Evolutionary conservation across 2,113 vertebrate genomes (phyloP), one percentile per base, ranked within the genome.

Genomic region (Brachypodius melanocephalos): DNA sequence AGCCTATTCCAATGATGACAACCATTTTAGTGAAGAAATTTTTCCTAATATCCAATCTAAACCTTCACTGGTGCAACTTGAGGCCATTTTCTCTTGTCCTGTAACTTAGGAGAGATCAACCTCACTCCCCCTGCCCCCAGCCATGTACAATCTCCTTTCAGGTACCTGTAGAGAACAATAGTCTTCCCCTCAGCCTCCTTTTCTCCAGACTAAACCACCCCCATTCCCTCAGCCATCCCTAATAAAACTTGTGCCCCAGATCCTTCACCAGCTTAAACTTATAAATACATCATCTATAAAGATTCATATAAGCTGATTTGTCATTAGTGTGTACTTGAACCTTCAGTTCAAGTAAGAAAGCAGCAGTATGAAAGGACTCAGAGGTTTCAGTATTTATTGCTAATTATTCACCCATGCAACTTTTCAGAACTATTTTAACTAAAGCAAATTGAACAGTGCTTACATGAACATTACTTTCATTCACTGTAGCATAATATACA

Each of bases 361-460:
- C 11, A 79, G 46, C 46, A 73, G 11, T 8, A 57, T 15, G n/a
- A 84, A 87, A 63, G n/a, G 28, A 77, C 12, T 48, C 4, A 0
- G 34, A 28, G 48, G 24, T 68, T 90, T 51, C 38, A 22, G 22
- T 57, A 77, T 95, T 93, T 95, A 95, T 95, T 95, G 77, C 24
- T 80, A 83, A 40, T 83, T 24, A 29, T 58, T 89, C 2, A 2
- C 10, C 6, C 8, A 12, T 77, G 17, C 25, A 83, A 18, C 10
- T 21, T 77, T 90, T 48, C 46, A 22, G 12, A 80, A 42, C 40
- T 83, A 32, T 38, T 68, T 84, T 74, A 82, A 28, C 29, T 17
- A 62, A 31, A 69, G 14, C 40, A 85, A 91, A 57, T 2, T 68
- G 71, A 73, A 81, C 17, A 58, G 40, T 14, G 14, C n/a, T 87